These are phyloP conservation scores for Plecotus auritus DNA, from an alignment of 2,113 vertebrate species.

Conservation along the genomic window DNA sequence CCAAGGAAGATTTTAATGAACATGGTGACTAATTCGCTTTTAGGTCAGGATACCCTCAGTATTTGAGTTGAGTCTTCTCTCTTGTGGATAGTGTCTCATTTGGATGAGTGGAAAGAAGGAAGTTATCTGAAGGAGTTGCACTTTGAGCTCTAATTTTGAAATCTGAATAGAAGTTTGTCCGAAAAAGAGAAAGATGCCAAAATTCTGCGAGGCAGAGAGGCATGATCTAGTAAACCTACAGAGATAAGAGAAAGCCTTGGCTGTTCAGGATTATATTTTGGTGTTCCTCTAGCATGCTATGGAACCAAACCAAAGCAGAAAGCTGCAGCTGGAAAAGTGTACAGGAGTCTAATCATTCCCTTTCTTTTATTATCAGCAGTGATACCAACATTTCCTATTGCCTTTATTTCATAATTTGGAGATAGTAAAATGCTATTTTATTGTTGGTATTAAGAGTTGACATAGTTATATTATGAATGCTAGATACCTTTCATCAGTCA, in stretches of 20 bases:
- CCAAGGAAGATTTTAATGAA: neutral
- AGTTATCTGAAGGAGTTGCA: neutral
- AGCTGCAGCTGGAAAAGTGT: rapidly evolving
- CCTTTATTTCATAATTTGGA: neutral
- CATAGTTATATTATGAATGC: neutral
- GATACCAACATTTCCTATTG: neutral
- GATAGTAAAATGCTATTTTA: neutral
- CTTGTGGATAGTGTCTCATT: neutral
- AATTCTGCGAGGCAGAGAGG: neutral
- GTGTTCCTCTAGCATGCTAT: neutral
- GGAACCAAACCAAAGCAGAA: neutral
- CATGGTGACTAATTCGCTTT: neutral
- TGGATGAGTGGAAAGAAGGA: neutral
- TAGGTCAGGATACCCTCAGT: neutral
- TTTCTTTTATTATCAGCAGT: neutral
- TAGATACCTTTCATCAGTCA: neutral
- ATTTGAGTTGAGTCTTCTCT: neutral
- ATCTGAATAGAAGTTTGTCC: neutral
- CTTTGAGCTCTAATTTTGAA: neutral
- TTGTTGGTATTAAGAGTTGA: neutral
- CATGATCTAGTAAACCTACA: neutral
- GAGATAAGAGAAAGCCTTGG: neutral
- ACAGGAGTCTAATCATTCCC: neutral
- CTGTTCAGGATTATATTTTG: neutral
- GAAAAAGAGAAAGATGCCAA: neutral